Percentiles rank a stretch among this genome's conserved stretches.
These are phyloP conservation scores for Hypocryptadius cinnamomeus DNA, from an alignment of 2,113 vertebrate genomes.

Conservation along the genomic window DNA sequence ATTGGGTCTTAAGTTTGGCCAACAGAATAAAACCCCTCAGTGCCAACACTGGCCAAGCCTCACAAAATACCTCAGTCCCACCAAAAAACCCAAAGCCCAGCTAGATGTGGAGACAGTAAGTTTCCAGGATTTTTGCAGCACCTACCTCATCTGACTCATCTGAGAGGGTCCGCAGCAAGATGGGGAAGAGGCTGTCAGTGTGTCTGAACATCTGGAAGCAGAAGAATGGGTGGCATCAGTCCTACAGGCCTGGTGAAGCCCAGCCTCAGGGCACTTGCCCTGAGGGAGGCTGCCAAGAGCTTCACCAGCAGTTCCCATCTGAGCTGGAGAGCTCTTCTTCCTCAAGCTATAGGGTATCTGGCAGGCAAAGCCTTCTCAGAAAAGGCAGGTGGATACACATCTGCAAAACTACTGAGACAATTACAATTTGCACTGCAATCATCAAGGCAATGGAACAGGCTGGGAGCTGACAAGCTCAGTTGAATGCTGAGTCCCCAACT, in stretches of 20 bases:
- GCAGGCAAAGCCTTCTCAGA: background rate
- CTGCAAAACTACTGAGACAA: background rate
- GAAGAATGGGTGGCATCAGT: background rate
- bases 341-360: background rate
- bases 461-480: background rate
- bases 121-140: background rate
- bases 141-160: conserved; percentile 94
- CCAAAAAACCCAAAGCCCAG: background rate
- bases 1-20: background rate
- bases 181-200: conserved; percentile 93
- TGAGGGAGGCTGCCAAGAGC: background rate
- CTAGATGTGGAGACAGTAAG: background rate
- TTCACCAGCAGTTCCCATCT: background rate
- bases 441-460: background rate
- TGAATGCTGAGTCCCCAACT: background rate
- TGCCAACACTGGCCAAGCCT: background rate
- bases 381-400: background rate
- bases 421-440: background rate
- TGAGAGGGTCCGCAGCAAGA: conserved; percentile 89
- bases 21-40: background rate
- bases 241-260: background rate
- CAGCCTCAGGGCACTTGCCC: no score
- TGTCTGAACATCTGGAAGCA: conserved; percentile 90
- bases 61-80: background rate
- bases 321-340: background rate